Evolutionary conservation across 1,140 invertebrate species (phyloP).

Genomic region (Hydropsyche tenuis): DNA sequence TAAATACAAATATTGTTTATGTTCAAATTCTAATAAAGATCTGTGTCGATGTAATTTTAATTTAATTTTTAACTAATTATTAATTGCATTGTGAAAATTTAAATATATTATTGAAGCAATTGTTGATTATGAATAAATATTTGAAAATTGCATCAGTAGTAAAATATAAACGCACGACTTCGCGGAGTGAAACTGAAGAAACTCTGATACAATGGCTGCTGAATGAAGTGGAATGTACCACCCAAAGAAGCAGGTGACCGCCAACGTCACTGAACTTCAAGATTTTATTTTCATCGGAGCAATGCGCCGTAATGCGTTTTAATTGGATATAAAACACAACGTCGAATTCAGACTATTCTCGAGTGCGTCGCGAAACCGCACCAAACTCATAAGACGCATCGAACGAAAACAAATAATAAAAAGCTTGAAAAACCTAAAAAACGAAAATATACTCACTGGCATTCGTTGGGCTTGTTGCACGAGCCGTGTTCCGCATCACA

Average conservation of each 20-base stretch:
- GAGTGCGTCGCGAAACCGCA: conserved; percentile 2
- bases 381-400: not conserved
- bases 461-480: conserved; percentile 92
- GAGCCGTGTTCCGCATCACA: conserved; percentile 89
- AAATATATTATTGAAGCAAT: no score
- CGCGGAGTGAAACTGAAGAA: not conserved
- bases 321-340: not conserved
- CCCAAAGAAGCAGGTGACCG: conserved; percentile 14
- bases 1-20: no score
- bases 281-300: conserved; percentile 5
- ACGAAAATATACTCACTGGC: conserved; percentile 95
- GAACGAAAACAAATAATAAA: not conserved
- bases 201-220: conserved; percentile 30
- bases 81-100: no score
- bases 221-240: conserved; percentile 31
- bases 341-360: not conserved
- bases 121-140: no score
- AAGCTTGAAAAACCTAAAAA: no score
- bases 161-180: no score
- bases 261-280: conserved; percentile 21
- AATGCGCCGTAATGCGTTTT: conserved; percentile 10
- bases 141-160: no score
- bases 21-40: no score
- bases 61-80: no score
- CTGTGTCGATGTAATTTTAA: no score